Conservation (phyloP, 1,140 invertebrate genomes). For the Lordiphosa collinella region DNA sequence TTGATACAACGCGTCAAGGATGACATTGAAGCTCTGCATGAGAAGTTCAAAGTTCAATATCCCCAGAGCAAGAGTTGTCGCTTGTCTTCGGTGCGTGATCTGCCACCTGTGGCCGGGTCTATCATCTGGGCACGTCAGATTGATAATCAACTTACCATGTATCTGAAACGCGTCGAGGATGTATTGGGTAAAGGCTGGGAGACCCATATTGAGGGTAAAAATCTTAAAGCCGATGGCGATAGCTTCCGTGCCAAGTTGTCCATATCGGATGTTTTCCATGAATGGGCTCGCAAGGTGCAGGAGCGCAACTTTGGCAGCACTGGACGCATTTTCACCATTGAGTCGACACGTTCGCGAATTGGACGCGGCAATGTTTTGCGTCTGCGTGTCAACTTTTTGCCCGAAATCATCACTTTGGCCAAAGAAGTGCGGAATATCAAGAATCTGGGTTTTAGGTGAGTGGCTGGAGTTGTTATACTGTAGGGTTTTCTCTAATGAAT, state of each 20-base stretch:
- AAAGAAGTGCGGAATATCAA: slow-evolving; percentile 99
- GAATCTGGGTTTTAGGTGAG: slow-evolving; percentile 92
- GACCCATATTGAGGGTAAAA: slow-evolving; percentile 99
- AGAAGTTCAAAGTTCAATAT: slow-evolving; percentile 99
- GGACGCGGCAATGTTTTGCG: slow-evolving; percentile 94
- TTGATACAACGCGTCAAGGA: slow-evolving; percentile 99
- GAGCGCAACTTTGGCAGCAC: slow-evolving; percentile 95
- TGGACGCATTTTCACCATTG: slow-evolving; percentile 96
- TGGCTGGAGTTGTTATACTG: neutral
- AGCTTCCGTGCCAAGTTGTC: slow-evolving; percentile 97
- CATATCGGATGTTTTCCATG: slow-evolving; percentile 98
- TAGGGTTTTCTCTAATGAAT: neutral
- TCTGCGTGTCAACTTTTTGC: slow-evolving; percentile 97
- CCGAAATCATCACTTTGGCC: slow-evolving; percentile 98
- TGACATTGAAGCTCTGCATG: slow-evolving; percentile 98
- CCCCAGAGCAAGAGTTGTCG: slow-evolving; percentile 94
- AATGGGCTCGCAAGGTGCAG: slow-evolving; percentile 97
- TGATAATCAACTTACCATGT: slow-evolving; percentile 98
- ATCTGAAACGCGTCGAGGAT: slow-evolving; percentile 97
- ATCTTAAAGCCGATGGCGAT: slow-evolving; percentile 98
- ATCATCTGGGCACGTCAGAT: slow-evolving; percentile 99
- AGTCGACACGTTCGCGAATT: slow-evolving; percentile 88
- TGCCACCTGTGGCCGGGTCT: slow-evolving; percentile 97
- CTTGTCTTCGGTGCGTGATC: slow-evolving; percentile 94
- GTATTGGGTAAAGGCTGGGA: slow-evolving; percentile 99